Conservation (phyloP, 2,113 vertebrate species). For the Chlamydotis undulata region DNA sequence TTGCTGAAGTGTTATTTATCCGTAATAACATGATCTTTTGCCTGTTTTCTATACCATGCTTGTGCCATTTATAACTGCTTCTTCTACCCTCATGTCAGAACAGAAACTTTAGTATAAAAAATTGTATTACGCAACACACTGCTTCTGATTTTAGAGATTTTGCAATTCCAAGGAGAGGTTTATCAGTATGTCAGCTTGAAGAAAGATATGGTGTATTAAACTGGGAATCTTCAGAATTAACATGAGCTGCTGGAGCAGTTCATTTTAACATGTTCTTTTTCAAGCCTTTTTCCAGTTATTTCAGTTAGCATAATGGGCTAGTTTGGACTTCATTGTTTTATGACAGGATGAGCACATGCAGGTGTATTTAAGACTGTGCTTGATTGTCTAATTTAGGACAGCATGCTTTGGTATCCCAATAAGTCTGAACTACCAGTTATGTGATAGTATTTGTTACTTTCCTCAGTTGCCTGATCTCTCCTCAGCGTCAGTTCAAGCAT, state of each 20-base stretch:
- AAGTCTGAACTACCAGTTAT: background rate
- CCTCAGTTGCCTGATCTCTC: background rate
- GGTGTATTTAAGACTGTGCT: background rate
- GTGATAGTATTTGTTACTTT: background rate
- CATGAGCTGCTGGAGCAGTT: background rate
- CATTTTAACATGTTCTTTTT: background rate
- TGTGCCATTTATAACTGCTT: background rate
- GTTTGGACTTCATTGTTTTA: background rate
- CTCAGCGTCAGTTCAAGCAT: background rate
- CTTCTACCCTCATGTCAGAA: background rate
- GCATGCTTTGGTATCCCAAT: background rate
- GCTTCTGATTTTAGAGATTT: background rate
- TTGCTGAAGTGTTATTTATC: background rate
- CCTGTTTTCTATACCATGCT: background rate
- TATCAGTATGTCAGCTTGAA: background rate
- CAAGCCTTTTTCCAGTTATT: background rate
- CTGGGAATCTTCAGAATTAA: background rate
- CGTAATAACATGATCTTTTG: background rate
- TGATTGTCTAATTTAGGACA: background rate
- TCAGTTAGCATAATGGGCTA: background rate
- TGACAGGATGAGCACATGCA: background rate
- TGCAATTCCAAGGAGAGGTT: background rate
- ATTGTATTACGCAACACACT: background rate
- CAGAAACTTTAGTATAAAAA: background rate
- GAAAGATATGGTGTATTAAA: background rate